phyloP scores from a whole-genome alignment of 2,888 invertebrate genomes.

The Exocentrus adspersus region DNA sequence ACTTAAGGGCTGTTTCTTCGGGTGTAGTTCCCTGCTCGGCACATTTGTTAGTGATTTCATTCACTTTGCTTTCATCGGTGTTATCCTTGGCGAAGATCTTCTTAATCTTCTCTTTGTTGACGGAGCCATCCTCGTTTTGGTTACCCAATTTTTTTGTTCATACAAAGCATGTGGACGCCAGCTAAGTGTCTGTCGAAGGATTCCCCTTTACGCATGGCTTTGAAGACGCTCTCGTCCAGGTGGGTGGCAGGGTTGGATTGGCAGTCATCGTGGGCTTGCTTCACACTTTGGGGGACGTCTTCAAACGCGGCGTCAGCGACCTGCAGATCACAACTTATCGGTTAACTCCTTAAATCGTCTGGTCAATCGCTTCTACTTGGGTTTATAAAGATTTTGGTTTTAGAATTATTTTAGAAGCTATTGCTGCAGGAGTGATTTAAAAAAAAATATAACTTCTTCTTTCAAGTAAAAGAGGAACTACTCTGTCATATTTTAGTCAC shows the following conservation, averaged over 20 bases:
- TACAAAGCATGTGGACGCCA: slow-evolving; percentile 8
- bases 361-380: too few species aligned
- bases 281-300: not conserved
- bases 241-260: slow-evolving; percentile 11
- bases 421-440: too few species aligned
- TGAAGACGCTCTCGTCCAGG: not conserved
- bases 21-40: not conserved
- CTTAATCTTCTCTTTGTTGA: slow-evolving; percentile 7
- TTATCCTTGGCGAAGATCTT: not conserved
- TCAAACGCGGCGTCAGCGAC: not conserved
- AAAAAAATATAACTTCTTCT: too few species aligned
- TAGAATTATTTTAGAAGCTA: too few species aligned
- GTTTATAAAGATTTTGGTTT: too few species aligned
- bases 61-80: slow-evolving; percentile 4
- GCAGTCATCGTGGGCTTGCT: not conserved
- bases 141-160: slow-evolving; percentile 5
- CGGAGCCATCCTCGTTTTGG: slow-evolving; percentile 10
- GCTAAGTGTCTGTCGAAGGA: not conserved
- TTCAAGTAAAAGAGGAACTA: too few species aligned
- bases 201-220: not conserved
- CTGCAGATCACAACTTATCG: too few species aligned
- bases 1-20: not conserved
- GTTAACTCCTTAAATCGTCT: too few species aligned
- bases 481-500: too few species aligned
- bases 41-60: not conserved